Evolutionary conservation across 1,140 invertebrate genomes (phyloP).

Genomic region (Kradibia gibbosae): DNA sequence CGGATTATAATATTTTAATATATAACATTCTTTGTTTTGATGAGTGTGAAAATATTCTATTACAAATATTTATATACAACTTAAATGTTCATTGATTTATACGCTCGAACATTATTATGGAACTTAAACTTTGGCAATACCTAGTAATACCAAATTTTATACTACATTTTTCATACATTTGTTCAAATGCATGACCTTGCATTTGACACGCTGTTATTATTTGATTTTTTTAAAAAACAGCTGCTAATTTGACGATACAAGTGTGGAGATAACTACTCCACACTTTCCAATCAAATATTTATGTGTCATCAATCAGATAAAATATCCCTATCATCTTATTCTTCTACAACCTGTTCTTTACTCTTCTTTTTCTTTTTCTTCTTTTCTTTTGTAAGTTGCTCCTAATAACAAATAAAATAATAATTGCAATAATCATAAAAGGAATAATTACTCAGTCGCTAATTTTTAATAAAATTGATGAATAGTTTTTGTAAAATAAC

Average conservation of each 20-base stretch:
- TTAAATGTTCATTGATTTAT: slow-evolving; percentile 39
- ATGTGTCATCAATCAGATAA: slow-evolving; percentile 21
- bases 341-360: slow-evolving; percentile 69
- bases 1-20: slow-evolving; percentile 29
- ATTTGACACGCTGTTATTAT: slow-evolving; percentile 2
- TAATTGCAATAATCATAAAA: no score
- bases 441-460: slow-evolving; percentile 13
- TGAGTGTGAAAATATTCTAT: slow-evolving; percentile 47
- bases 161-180: neutral
- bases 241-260: slow-evolving; percentile 32
- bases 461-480: slow-evolving; percentile 52
- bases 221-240: slow-evolving; percentile 18
- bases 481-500: slow-evolving; percentile 48
- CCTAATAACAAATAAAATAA: slow-evolving; percentile 52
- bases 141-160: slow-evolving; percentile 28
- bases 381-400: slow-evolving; percentile 74
- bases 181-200: slow-evolving; percentile 26
- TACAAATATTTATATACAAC: slow-evolving; percentile 50
- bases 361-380: slow-evolving; percentile 84
- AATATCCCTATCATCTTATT: slow-evolving; percentile 28
- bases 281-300: slow-evolving; percentile 29
- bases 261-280: slow-evolving; percentile 18
- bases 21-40: slow-evolving; percentile 44
- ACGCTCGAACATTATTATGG: slow-evolving; percentile 36
- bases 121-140: slow-evolving; percentile 44